A percentile compares a stretch with the other conserved stretches of the same genome.
phyloP scores from a whole-genome alignment of 2,113 vertebrate genomes.

The Myotis davidii region DNA sequence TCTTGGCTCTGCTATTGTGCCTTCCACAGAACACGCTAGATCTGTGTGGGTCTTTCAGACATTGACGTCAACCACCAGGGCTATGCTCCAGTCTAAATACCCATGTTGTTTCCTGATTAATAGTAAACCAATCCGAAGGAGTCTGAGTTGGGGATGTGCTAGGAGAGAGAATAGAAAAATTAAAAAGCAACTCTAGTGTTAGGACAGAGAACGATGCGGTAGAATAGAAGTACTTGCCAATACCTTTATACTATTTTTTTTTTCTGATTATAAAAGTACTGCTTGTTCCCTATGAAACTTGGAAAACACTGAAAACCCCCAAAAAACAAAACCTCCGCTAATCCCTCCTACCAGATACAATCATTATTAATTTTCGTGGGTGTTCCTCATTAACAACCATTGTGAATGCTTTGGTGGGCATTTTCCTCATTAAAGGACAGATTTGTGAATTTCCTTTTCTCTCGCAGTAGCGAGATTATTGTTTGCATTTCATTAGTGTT shows the following conservation, averaged over 20 bases:
- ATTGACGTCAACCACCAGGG: not conserved
- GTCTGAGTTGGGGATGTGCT: not conserved
- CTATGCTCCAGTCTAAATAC: not conserved
- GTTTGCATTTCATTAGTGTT: slow-evolving; percentile 19
- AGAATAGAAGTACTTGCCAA: not conserved
- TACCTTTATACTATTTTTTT: not conserved
- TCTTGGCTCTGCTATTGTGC: not conserved
- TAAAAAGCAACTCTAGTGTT: not conserved
- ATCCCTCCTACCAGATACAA: not conserved
- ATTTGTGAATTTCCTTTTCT: not conserved
- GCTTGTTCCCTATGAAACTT: not conserved
- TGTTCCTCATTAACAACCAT: not conserved
- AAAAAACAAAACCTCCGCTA: slow-evolving; percentile 7
- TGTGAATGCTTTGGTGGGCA: not conserved
- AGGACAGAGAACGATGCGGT: not conserved
- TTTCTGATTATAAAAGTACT: not conserved
- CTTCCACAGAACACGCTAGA: not conserved
- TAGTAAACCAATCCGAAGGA: not conserved
- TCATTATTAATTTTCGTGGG: not conserved
- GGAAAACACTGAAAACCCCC: slow-evolving; percentile 2
- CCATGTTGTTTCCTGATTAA: not conserved
- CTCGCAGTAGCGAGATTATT: not conserved
- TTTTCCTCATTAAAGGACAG: slow-evolving; percentile 28
- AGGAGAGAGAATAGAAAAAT: not conserved
- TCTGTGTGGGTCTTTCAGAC: not conserved